Conservation (phyloP, 2,113 vertebrate genomes). For the Nothocercus julius region DNA sequence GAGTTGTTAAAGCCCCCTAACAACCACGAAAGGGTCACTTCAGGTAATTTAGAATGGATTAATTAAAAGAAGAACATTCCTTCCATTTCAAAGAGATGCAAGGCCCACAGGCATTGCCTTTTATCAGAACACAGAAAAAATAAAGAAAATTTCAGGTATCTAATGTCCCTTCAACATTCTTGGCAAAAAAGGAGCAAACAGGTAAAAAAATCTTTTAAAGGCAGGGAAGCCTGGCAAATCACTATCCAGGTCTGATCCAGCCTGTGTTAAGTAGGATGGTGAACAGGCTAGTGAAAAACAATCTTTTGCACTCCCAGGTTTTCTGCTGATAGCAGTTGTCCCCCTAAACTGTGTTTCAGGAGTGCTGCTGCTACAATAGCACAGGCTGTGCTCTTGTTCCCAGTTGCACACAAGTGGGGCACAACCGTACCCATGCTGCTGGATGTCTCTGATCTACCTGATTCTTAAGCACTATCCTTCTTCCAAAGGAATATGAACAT, state of each 20-base stretch:
- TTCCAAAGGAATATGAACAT: not conserved
- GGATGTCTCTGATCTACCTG: not conserved
- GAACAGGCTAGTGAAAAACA: not conserved
- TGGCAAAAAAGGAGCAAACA: not conserved
- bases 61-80: not conserved
- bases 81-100: not conserved
- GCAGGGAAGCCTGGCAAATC: not conserved
- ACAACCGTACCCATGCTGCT: not conserved
- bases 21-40: not conserved
- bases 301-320: not conserved
- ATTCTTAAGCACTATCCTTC: not conserved
- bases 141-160: not conserved
- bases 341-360: not conserved
- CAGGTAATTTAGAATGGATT: not conserved
- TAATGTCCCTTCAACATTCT: not conserved
- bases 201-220: not conserved
- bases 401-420: not conserved
- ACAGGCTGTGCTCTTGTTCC: not conserved
- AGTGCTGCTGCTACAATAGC: not conserved
- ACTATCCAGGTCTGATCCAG: not conserved
- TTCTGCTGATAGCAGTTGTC: not conserved
- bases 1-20: not conserved
- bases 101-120: not conserved
- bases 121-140: not conserved
- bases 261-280: not conserved